Evolutionary conservation across 2,113 vertebrate species (phyloP).

Genomic region (Laticauda laticaudata): DNA sequence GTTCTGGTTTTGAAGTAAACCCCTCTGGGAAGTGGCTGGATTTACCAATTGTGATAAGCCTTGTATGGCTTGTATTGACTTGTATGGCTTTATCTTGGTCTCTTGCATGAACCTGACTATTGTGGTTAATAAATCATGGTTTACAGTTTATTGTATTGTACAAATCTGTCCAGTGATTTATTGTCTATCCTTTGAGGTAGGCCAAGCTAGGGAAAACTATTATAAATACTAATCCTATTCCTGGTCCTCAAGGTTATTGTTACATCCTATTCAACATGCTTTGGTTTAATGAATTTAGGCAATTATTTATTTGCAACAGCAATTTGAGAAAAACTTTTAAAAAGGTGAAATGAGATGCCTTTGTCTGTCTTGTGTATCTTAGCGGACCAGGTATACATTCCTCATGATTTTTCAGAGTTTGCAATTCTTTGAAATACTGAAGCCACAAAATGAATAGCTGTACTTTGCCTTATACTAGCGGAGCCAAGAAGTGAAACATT

Average conservation of each 20-base stretch:
- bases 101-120: background rate
- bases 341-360: constrained; percentile 7
- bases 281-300: background rate
- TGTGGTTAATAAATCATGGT: background rate
- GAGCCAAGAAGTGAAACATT: constrained; percentile 64
- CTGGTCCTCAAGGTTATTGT: background rate
- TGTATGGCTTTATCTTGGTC: background rate
- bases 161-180: background rate
- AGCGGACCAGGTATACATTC: constrained; percentile 5
- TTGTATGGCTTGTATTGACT: background rate
- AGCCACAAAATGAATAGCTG: constrained; percentile 34
- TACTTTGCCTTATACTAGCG: constrained; percentile 41
- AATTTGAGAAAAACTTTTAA: background rate
- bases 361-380: background rate
- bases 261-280: background rate
- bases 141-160: background rate
- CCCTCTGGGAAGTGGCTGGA: background rate
- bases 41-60: background rate
- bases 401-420: constrained; percentile 46
- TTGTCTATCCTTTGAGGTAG: background rate
- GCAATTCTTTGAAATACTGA: constrained; percentile 9
- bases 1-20: background rate
- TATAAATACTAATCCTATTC: background rate
- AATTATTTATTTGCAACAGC: background rate
- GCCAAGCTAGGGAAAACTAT: background rate